Percentiles rank a stretch among this genome's conserved stretches.
Conservation (phyloP, 2,888 invertebrate genomes). For the Schizotus pectinicornis region DNA sequence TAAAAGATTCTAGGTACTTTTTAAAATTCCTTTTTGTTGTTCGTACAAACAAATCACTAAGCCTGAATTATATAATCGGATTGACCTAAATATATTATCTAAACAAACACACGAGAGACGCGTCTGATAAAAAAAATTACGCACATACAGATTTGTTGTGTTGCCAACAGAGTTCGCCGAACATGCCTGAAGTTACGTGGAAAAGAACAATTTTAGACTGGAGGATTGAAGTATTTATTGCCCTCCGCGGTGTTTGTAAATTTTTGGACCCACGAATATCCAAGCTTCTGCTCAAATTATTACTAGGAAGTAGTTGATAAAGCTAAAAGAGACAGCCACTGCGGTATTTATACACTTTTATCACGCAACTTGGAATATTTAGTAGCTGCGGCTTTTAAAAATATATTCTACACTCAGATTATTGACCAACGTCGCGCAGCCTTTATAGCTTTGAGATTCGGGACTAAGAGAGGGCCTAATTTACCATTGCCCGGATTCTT, state of each 20-base stretch:
- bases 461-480: too few species aligned
- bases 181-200: constrained; percentile 4
- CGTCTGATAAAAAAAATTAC: constrained; percentile 25
- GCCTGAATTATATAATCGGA: constrained; percentile 32
- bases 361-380: background rate
- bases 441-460: too few species aligned
- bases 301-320: constrained; percentile 10
- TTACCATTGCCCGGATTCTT: too few species aligned
- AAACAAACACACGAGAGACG: constrained; percentile 22
- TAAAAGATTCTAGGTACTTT: constrained; percentile 6
- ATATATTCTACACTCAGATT: too few species aligned
- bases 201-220: constrained; percentile 32
- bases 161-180: too few species aligned
- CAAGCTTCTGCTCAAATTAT: constrained; percentile 3
- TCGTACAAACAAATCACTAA: constrained; percentile 34
- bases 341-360: constrained; percentile 5
- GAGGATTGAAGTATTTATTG: constrained; percentile 6
- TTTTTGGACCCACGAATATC: background rate
- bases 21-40: constrained; percentile 9
- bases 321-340: constrained; percentile 4
- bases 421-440: too few species aligned
- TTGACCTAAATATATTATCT: constrained; percentile 38
- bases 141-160: background rate
- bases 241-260: constrained; percentile 7
- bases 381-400: too few species aligned